Evolutionary conservation across 2,113 vertebrate species (phyloP), one percentile per base, ranked within the genome.

Genomic region (Rhinopomastus cyanomelas): DNA sequence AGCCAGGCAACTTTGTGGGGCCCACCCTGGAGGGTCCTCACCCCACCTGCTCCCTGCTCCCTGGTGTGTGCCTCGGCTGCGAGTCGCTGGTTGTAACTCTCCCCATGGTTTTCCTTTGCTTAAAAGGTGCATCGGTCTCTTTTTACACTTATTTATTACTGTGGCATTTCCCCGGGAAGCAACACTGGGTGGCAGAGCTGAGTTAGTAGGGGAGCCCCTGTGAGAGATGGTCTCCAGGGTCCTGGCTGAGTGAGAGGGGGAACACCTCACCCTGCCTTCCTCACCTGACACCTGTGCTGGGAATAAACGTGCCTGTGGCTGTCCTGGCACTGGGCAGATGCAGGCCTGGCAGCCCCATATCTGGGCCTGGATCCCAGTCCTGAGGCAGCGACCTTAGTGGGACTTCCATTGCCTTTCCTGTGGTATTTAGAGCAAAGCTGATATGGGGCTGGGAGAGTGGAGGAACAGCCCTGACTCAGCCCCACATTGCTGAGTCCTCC

Each of bases 111-210:
- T 96, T 97, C 97, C 97, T 97, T 97, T 96, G 97, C 97, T 98
- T 98, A 97, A 98, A 98, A 96, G 96, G 94, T 97, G 94, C 97
- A 93, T 97, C 82, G 89, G 93, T 98, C 92, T 97, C 97, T 97
- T 97, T 97, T 97, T 96, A 97, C 97, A 98, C 93, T 95, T 97
- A 97, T 96, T 97, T 98, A 97, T 98, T 96, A 96, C 92, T 94
- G 93, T 96, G 95, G 92, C 97, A 93, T 92, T 97, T 97, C 97
- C 94, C 97, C 29, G 86, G 95, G 92, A 97, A 97, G 96, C 29
- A 19, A 89, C 80, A 88, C 86, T 68, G 69, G 82, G 80, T 82
- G 90, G 81, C 65, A 90, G 78, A 93, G 71, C 77, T 90, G 90
- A 95, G 77, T 78, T 86, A 71, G 74, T 0, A 4, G 74, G 30